phyloP scores from a whole-genome alignment of 1,140 invertebrate genomes.

The Luehdorfia chinensis region DNA sequence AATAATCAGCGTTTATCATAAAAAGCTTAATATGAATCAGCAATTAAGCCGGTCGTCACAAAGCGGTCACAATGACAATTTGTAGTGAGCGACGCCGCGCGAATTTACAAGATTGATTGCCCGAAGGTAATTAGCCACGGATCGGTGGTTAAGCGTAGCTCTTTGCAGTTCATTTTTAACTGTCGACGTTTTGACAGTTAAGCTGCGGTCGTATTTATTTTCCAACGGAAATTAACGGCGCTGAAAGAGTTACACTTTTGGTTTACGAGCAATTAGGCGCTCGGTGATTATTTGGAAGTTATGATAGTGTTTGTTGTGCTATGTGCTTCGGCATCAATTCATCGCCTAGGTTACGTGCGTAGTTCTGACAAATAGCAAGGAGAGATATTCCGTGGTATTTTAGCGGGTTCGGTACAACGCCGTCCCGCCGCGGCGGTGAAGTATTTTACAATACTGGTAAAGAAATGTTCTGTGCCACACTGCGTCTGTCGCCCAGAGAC shows the following conservation, averaged over 20 bases:
- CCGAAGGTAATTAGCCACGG: slow-evolving; percentile 14
- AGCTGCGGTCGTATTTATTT: slow-evolving; percentile 15
- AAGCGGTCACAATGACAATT: slow-evolving; percentile 13
- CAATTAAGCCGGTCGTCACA: slow-evolving; percentile 8
- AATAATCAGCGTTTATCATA: slow-evolving; percentile 14
- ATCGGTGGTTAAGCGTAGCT: slow-evolving; percentile 15
- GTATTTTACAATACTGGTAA: too few relatives aligned
- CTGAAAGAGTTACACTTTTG: slow-evolving; percentile 9
- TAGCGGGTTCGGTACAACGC: too few relatives aligned
- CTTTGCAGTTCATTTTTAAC: slow-evolving; percentile 18
- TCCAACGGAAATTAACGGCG: slow-evolving; percentile 12
- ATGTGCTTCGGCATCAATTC: too few relatives aligned
- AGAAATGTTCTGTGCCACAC: too few relatives aligned
- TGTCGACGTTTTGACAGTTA: slow-evolving; percentile 16
- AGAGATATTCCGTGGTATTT: too few relatives aligned
- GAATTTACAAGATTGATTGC: slow-evolving; percentile 17
- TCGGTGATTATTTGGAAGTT: slow-evolving; percentile 1
- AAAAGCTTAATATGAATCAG: slow-evolving; percentile 13
- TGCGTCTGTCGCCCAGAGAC: too few relatives aligned
- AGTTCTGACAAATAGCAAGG: too few relatives aligned
- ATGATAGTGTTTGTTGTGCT: too few relatives aligned
- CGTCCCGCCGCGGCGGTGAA: too few relatives aligned
- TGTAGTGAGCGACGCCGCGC: slow-evolving; percentile 1
- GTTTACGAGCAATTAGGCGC: slow-evolving; percentile 8
- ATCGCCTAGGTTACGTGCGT: too few relatives aligned